phyloP scores from a whole-genome alignment of 2,888 invertebrate species.

The Netelia inedita region DNA sequence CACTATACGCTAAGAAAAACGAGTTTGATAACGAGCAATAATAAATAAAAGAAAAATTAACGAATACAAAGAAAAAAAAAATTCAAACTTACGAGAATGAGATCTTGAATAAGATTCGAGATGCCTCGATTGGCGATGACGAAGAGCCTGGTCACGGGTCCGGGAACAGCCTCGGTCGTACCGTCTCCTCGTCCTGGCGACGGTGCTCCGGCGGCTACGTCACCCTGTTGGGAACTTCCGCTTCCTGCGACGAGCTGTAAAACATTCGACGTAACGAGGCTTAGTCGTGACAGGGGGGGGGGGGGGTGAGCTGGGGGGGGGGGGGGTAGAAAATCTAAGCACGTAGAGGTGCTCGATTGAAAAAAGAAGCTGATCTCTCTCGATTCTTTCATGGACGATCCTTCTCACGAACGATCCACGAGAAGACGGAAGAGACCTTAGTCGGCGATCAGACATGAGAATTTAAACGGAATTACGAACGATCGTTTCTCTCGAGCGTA shows the following conservation, averaged over 20 bases:
- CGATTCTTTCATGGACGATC: background rate
- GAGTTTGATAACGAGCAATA: background rate
- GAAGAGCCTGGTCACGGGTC: slow-evolving; percentile 94
- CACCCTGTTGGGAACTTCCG: slow-evolving; percentile 87
- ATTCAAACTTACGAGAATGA: slow-evolving; percentile 90
- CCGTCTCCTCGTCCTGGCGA: slow-evolving; percentile 86
- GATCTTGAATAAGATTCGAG: slow-evolving; percentile 94
- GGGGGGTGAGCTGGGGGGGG: slow-evolving; percentile 29
- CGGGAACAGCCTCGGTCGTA: slow-evolving; percentile 93
- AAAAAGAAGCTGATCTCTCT: slow-evolving; percentile 60
- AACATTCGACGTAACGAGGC: slow-evolving; percentile 65
- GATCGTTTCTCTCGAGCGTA: slow-evolving; percentile 25
- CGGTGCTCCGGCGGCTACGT: slow-evolving; percentile 86
- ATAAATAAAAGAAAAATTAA: slow-evolving; percentile 2
- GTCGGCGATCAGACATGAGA: slow-evolving; percentile 12
- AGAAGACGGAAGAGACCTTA: slow-evolving; percentile 24
- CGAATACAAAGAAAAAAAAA: background rate
- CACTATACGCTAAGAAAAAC: too few relatives aligned
- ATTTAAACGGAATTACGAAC: background rate
- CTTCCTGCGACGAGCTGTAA: slow-evolving; percentile 93
- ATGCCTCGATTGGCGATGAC: slow-evolving; percentile 95
- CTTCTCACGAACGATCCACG: slow-evolving; percentile 8
- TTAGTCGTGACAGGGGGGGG: slow-evolving; percentile 67
- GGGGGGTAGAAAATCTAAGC: background rate
- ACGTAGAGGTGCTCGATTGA: slow-evolving; percentile 26